A percentile compares a stretch with the other conserved stretches of the same genome.
Conservation (phyloP, 2,113 vertebrate species). For the Boulengeromyrus knoepffleri region DNA sequence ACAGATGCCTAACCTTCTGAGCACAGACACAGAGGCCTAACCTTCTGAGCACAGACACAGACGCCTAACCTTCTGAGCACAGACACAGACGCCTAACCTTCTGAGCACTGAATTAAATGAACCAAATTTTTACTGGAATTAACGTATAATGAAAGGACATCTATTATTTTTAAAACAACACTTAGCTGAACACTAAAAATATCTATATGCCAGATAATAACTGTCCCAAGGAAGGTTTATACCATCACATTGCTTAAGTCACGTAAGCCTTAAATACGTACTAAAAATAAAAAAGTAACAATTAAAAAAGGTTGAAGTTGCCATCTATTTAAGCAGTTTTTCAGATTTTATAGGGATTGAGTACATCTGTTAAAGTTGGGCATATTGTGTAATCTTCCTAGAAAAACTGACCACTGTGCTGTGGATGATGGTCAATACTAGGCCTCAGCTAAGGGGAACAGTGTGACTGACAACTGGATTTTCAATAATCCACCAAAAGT, state of each 20-base stretch:
- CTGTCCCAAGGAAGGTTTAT: slow-evolving; percentile 46
- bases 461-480: neutral
- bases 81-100: too few species aligned
- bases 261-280: slow-evolving; percentile 40
- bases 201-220: slow-evolving; percentile 14
- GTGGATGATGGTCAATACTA: neutral
- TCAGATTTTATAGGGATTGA: slow-evolving; percentile 38
- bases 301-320: slow-evolving; percentile 24
- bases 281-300: slow-evolving; percentile 33
- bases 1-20: too few species aligned
- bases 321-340: slow-evolving; percentile 46
- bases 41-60: too few species aligned
- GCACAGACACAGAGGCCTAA: too few species aligned
- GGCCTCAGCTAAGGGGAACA: neutral
- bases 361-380: slow-evolving; percentile 37
- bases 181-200: slow-evolving; percentile 29
- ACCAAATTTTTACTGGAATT: neutral
- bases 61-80: too few species aligned
- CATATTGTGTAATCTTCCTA: slow-evolving; percentile 36
- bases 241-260: slow-evolving; percentile 36
- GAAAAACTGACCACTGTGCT: neutral
- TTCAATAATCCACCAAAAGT: neutral
- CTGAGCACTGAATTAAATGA: neutral
- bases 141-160: slow-evolving; percentile 38
- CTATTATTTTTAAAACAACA: slow-evolving; percentile 44